Conservation (phyloP, 30 jellyfish, hydroid and myxozoan genomes). For the Mastigias papua region DNA sequence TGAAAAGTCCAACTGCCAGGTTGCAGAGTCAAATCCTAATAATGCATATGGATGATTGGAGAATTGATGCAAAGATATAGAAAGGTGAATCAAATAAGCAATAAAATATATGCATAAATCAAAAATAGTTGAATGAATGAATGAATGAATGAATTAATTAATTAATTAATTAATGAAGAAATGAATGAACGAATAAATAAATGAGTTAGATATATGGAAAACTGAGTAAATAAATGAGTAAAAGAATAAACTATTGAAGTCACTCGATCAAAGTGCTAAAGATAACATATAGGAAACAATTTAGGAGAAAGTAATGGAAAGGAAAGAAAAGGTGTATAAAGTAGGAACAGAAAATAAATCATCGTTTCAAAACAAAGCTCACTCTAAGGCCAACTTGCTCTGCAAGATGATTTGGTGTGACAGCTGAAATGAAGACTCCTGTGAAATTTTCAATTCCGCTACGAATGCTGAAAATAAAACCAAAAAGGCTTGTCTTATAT, state of each 20-base stretch:
- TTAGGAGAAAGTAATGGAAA: not conserved
- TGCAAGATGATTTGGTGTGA: constrained; percentile 66
- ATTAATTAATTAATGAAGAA: not conserved
- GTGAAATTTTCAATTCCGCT: constrained; percentile 72
- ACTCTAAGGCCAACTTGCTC: constrained; percentile 87
- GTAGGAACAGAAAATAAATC: not conserved
- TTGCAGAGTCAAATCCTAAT: not conserved
- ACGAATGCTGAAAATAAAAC: constrained; percentile 75
- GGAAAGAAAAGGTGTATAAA: not conserved
- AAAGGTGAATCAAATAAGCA: too few relatives aligned
- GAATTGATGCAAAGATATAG: too few relatives aligned
- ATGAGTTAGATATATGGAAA: not conserved
- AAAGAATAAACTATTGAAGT: not conserved
- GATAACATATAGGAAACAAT: not conserved
- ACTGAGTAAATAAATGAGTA: not conserved
- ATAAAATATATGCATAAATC: too few relatives aligned
- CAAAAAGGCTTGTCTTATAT: not conserved
- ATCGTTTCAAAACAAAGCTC: not conserved
- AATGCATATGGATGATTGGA: not conserved
- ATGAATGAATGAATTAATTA: not conserved
- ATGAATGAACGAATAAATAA: too few relatives aligned
- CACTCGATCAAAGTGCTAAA: not conserved
- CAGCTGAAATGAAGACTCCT: constrained; percentile 81
- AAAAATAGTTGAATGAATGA: not conserved
- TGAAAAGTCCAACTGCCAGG: too few relatives aligned